Evolutionary conservation across 1,140 invertebrate species (phyloP).

Genomic region (Platyscapa corneri): DNA sequence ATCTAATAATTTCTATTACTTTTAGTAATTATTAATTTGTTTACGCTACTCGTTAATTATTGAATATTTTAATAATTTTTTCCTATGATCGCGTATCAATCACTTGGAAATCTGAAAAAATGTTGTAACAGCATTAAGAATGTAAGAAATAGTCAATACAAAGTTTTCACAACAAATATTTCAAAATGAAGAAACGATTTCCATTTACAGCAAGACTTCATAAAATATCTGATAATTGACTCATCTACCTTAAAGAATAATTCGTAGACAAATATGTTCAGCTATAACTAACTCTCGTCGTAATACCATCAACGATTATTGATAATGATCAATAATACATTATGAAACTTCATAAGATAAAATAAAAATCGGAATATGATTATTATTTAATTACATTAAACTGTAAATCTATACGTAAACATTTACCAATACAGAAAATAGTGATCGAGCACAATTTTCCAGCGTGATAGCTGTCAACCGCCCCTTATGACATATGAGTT

Average conservation of each 20-base stretch:
- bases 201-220: not conserved
- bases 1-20: too few relatives aligned
- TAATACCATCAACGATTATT: not conserved
- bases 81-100: not conserved
- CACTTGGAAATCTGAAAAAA: not conserved
- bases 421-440: not conserved
- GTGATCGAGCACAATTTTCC: not conserved
- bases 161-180: not conserved
- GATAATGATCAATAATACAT: not conserved
- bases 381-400: not conserved
- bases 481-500: not conserved
- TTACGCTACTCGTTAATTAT: too few relatives aligned
- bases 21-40: too few relatives aligned
- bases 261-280: not conserved
- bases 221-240: not conserved
- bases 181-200: not conserved
- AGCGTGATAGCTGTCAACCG: not conserved
- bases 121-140: not conserved
- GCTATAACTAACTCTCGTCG: not conserved
- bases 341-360: not conserved
- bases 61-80: too few relatives aligned
- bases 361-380: not conserved
- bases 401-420: not conserved
- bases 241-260: not conserved
- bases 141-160: not conserved